Base-by-base conservation (phyloP, 1,140 invertebrate genomes). In the Gonatopus flavifemur region DNA sequence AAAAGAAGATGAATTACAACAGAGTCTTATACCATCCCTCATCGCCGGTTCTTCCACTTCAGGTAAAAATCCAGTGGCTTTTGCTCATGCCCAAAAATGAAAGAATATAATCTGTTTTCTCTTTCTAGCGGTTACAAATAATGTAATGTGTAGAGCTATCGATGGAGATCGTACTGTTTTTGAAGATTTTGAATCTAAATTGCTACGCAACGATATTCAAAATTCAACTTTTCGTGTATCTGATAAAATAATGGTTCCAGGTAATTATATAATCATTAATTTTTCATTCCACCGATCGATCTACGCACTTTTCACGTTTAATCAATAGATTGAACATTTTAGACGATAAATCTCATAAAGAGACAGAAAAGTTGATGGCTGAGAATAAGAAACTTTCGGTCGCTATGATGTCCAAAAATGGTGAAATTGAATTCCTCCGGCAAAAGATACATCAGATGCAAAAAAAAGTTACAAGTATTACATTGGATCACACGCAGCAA, bases 321-420 rank as follows among this genome's bases (percentile, higher is more conserved):
- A n/a, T n/a, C n/a, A n/a, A n/a, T n/a, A n/a, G n/a, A n/a, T n/a
- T n/a, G n/a, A n/a, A n/a, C n/a, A 20, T 59, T 54, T 21, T 19
- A 67, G 58, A 58, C 25, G 21, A 13, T 7, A n/a, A 35, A 25
- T 18, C 38, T 41, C 38, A 50, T n/a, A 52, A 50, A 0, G 53
- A 66, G 40, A 40, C 69, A n/a, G 59, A 66, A 36, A 68, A 63
- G 28, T 49, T 69, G 33, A 59, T 54, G 33, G 38, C 47, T 39
- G 64, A 75, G 36, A 67, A 72, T 33, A 54, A 65, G 16, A 69
- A 72, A 16, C 35, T 74, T 5, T 41, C 62, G 10, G 46, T 60
- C 30, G 59, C 72, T 19, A 67, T 73, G 38, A 60, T 60, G 54
- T 56, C 64, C 5, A 76, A 76, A 49, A 57, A 72, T 31, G 72